A percentile compares a stretch with the other conserved stretches of the same genome.
Evolutionary conservation across 2,888 invertebrate genomes (phyloP).

Genomic region (Agrochola litura): DNA sequence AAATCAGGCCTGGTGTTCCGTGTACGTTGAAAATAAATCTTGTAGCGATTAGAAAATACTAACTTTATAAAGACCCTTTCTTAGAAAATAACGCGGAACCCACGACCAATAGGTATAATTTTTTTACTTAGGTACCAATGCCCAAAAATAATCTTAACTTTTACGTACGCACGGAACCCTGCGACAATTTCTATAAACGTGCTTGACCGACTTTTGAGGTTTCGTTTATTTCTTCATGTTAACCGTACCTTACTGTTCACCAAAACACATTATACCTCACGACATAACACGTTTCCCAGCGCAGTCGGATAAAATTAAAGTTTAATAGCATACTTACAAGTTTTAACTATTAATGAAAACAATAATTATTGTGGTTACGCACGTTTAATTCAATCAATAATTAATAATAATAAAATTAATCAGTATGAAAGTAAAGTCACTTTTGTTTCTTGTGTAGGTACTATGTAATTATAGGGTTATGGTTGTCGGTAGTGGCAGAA

Average conservation of each 20-base stretch:
- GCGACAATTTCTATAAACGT: background rate
- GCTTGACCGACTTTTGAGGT: conserved; percentile 20
- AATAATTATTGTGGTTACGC: conserved; percentile 26
- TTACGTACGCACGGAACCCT: conserved; percentile 29
- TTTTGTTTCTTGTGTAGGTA: conserved; percentile 4
- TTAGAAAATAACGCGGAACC: background rate
- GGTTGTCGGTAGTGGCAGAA: conserved; percentile 13
- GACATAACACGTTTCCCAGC: conserved; percentile 6
- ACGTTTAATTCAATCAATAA: conserved; percentile 41
- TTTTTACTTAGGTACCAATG: background rate
- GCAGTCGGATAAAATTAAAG: conserved; percentile 24
- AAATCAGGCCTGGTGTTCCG: conserved; percentile 27
- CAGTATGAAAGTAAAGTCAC: background rate
- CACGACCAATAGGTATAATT: background rate
- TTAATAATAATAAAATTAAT: conserved; percentile 35
- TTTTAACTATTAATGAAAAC: conserved; percentile 15
- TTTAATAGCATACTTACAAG: conserved; percentile 31
- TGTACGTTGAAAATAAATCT: conserved; percentile 21
- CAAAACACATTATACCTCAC: conserved; percentile 16
- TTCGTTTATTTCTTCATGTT: conserved; percentile 33
- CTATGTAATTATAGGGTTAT: conserved; percentile 38
- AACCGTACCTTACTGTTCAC: conserved; percentile 32
- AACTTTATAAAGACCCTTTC: background rate
- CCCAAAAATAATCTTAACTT: background rate
- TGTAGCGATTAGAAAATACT: background rate